A percentile compares a stretch with the other conserved stretches of the same genome.
Conservation (phyloP, 1,140 invertebrate genomes). For the Vollenhovia emeryi region DNA sequence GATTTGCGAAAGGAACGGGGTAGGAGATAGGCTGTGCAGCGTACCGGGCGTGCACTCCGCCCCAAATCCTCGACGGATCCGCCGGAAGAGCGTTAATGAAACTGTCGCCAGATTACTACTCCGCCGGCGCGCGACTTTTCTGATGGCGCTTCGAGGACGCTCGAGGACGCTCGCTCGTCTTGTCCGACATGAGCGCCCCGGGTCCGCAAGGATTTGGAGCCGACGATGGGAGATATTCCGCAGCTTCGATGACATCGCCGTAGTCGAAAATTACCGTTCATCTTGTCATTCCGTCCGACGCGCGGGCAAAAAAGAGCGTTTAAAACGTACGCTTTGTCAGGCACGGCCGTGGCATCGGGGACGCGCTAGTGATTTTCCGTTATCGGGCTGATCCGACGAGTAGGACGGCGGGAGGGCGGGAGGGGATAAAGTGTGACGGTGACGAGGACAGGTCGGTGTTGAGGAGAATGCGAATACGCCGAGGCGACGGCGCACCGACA, state of each 20-base stretch:
- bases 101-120: slow-evolving; percentile 58
- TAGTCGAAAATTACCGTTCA: slow-evolving; percentile 50
- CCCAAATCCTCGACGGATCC: slow-evolving; percentile 37
- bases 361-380: slow-evolving; percentile 67
- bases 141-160: slow-evolving; percentile 39
- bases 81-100: slow-evolving; percentile 54
- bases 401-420: neutral
- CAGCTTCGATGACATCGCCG: neutral
- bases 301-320: slow-evolving; percentile 13
- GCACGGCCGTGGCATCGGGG: slow-evolving; percentile 16
- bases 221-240: slow-evolving; percentile 11
- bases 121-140: slow-evolving; percentile 15
- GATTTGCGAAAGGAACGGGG: slow-evolving; percentile 53
- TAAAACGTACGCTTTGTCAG: slow-evolving; percentile 33
- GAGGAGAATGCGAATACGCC: slow-evolving; percentile 55
- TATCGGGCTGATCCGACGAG: slow-evolving; percentile 67
- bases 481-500: slow-evolving; percentile 42
- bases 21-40: slow-evolving; percentile 33
- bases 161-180: slow-evolving; percentile 42
- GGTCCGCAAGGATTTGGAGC: slow-evolving; percentile 3
- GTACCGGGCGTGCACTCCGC: slow-evolving; percentile 9
- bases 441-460: slow-evolving; percentile 43
- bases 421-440: slow-evolving; percentile 22
- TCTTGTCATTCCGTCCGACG: slow-evolving; percentile 48
- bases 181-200: slow-evolving; percentile 8